Conservation (phyloP, 2,888 invertebrate species). For the Auanema freiburgensis region DNA sequence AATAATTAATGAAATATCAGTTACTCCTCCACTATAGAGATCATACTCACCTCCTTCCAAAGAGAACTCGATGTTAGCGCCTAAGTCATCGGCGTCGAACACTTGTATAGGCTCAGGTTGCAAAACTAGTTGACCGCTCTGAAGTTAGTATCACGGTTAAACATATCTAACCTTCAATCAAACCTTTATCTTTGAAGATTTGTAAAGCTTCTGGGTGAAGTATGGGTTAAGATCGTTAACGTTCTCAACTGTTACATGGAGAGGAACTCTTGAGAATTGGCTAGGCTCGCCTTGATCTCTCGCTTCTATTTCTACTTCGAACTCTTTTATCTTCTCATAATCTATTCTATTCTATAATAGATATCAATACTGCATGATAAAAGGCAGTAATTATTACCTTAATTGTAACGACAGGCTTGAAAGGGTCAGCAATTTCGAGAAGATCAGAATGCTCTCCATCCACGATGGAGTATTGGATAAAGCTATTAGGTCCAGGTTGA, state of each 20-base stretch:
- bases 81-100: constrained; percentile 54
- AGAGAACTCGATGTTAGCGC: constrained; percentile 50
- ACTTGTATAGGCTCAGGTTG: constrained; percentile 51
- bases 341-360: constrained; percentile 46
- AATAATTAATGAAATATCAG: background rate
- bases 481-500: constrained; percentile 60
- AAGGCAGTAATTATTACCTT: constrained; percentile 22
- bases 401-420: constrained; percentile 50
- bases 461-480: constrained; percentile 56
- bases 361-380: background rate
- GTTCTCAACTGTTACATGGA: constrained; percentile 52
- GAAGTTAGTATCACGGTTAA: constrained; percentile 13
- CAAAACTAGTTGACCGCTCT: constrained; percentile 46
- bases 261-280: constrained; percentile 37
- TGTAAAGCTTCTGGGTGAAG: constrained; percentile 50
- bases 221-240: constrained; percentile 56
- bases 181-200: constrained; percentile 49
- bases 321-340: constrained; percentile 52
- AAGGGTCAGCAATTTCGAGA: constrained; percentile 54
- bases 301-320: constrained; percentile 54
- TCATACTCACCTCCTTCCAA: constrained; percentile 49
- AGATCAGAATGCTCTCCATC: constrained; percentile 36
- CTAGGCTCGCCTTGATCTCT: constrained; percentile 52
- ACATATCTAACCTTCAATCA: constrained; percentile 1
- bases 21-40: too few relatives aligned